A percentile compares a stretch with the other conserved stretches of the same genome.
phyloP scores from a whole-genome alignment of 2,888 invertebrate genomes.

The Melanostoma mellinum region DNA sequence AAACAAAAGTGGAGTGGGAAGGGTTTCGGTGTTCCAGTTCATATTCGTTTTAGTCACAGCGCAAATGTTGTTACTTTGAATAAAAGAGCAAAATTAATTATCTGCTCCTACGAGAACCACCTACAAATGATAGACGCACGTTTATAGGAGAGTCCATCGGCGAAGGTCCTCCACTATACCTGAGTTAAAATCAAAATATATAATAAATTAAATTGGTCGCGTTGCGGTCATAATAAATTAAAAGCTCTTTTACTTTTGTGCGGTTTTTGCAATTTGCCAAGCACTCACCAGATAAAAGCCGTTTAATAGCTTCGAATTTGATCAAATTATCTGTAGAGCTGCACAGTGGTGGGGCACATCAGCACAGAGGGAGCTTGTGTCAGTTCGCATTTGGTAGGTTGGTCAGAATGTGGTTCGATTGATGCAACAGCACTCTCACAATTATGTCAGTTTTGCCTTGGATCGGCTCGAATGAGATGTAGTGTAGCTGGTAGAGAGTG shows the following conservation, averaged over 20 bases:
- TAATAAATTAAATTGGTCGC: slow-evolving; percentile 71
- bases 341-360: slow-evolving; percentile 14
- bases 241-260: slow-evolving; percentile 73
- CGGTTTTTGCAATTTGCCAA: slow-evolving; percentile 71
- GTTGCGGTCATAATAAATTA: slow-evolving; percentile 73
- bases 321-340: slow-evolving; percentile 66
- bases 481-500: background rate
- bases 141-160: background rate
- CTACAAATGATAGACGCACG: background rate
- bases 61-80: background rate
- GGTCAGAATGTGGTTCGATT: slow-evolving; percentile 59
- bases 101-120: slow-evolving; percentile 24
- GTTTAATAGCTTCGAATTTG: slow-evolving; percentile 71
- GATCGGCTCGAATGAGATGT: background rate
- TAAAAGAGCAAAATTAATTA: slow-evolving; percentile 56
- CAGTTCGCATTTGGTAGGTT: slow-evolving; percentile 25
- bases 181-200: slow-evolving; percentile 72
- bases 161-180: slow-evolving; percentile 23
- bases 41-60: background rate
- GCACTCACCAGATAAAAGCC: slow-evolving; percentile 73
- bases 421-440: slow-evolving; percentile 56
- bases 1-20: background rate
- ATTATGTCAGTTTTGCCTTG: slow-evolving; percentile 44
- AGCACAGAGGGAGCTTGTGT: slow-evolving; percentile 42
- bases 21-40: background rate